Evolutionary conservation across 2,113 vertebrate species (phyloP), one percentile per base, ranked within the genome.

Genomic region (Cyanoliseus patagonus): DNA sequence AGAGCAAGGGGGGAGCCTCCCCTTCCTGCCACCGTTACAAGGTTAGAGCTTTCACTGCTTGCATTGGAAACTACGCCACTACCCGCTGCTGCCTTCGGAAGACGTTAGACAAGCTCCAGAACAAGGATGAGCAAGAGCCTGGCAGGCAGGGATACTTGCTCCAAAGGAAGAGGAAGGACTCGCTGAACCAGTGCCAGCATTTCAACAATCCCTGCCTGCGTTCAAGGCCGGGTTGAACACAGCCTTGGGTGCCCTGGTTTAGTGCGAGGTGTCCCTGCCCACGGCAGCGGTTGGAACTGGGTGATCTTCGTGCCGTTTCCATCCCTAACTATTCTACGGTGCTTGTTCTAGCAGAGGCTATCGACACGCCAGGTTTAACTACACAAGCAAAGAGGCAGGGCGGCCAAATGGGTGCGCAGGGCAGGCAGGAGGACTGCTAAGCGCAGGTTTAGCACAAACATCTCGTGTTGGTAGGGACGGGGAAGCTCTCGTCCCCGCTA

Each of bases 391-490:
- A 20, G 44, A 9, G n/a, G 12, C 31, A 3, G 31, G n/a, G 59
- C 59, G 28, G 46, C 35, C 90, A 37, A 39, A 25, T 0, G 4
- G 72, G 44, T 13, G 70, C 55, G 66, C 44, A 30, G 5, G 1
- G 19, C 57, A n/a, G 47, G 64, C 24, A 39, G 63, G 14, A 41
- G 31, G 7, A 20, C 37, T 1, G 2, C 15, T 6, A 8, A 0
- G 1, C 30, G 61, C 15, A 30, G 44, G 10, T 20, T 53, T 10
- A 16, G n/a, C 3, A 35, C 6, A 12, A 83, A 57, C 5, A 18
- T 1, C 24, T 17, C 3, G 8, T 18, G 27, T 2, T 7, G 33
- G 6, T 3, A 6, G 19, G 39, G 28, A 9, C 13, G 0, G 11
- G 37, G 51, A 20, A 51, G 19, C 55, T 5, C 61, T 2, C 20